These are phyloP conservation scores for Pteruthius melanotis DNA, from an alignment of 2,113 vertebrate genomes.

Conservation along the genomic window DNA sequence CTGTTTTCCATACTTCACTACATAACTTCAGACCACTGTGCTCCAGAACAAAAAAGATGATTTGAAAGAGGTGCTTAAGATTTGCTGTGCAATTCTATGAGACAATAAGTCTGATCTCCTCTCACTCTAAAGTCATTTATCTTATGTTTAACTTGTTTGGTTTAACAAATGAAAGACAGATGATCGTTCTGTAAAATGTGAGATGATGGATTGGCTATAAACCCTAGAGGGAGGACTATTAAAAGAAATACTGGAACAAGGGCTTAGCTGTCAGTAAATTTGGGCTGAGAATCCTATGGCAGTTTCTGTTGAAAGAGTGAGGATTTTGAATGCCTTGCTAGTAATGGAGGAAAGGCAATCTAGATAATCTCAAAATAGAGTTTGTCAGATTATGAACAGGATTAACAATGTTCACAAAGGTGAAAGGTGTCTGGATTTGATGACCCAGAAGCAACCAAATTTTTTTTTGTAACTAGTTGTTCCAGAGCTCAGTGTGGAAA, in stretches of 20 bases:
- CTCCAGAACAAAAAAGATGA: not conserved
- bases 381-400: not conserved
- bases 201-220: not conserved
- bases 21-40: not conserved
- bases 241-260: not conserved
- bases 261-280: not conserved
- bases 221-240: not conserved
- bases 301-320: not conserved
- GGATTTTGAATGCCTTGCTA: not conserved
- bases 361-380: not conserved
- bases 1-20: not conserved
- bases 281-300: not conserved
- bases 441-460: not conserved
- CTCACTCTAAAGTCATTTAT: not conserved
- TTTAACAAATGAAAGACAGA: not conserved
- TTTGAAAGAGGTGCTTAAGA: not conserved
- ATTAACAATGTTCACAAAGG: not conserved
- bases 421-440: not conserved
- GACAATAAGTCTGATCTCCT: not conserved
- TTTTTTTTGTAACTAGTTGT: not conserved
- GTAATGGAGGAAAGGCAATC: not conserved
- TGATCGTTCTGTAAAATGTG: not conserved
- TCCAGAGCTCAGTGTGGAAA: not conserved
- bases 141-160: not conserved
- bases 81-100: not conserved